Base-by-base conservation (phyloP, 2,797 vertebrate genomes). In the Poeciliopsis paucimaculata region DNA sequence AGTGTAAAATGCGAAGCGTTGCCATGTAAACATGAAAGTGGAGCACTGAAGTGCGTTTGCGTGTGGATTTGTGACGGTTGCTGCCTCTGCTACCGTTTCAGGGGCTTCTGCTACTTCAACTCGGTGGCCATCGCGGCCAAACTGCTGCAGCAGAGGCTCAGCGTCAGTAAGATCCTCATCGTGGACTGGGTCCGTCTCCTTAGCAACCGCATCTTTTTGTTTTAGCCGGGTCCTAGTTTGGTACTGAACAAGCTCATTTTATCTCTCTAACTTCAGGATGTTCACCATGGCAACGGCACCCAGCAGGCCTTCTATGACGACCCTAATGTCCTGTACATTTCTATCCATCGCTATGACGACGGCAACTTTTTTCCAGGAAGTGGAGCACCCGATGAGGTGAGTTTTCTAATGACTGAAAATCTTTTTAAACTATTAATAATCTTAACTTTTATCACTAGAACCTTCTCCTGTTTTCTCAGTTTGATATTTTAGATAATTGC, bases 51-150 rank as follows among this genome's bases (percentile, higher is more conserved):
- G 53, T 71, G 53, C 12, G 12, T 75, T 72, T 41, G n/a, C 51
- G 34, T 39, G 13, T 26, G 75, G 15, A 34, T 51, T 53, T 55
- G 13, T 51, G 23, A 51, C 34, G 1, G 49, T n/a, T 16, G 34
- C 34, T 72, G 43, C 41, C 7, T 76, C 12, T 55, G 4, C 72
- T 85, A 76, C 62, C 47, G 53, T 86, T 91, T 36, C 90, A 98
- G 98, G 98, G 98, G 98, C 0, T 99, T 99, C 93, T 99, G 98
- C 94, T 99, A 98, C 92, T 99, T 99, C 88, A 99, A 99, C 88
- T 99, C 98, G 0, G 97, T 99, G 87, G 98, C 98, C 41, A 96
- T 99, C 0, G 97, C 98, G 5, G 97, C 97, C 89, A 97, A 96
- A 90, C 95, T 98, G 70, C 95, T 99, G 72, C 98, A 98, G 94